Conservation (phyloP, 2,797 vertebrate genomes). For the Myotis vivesi region DNA sequence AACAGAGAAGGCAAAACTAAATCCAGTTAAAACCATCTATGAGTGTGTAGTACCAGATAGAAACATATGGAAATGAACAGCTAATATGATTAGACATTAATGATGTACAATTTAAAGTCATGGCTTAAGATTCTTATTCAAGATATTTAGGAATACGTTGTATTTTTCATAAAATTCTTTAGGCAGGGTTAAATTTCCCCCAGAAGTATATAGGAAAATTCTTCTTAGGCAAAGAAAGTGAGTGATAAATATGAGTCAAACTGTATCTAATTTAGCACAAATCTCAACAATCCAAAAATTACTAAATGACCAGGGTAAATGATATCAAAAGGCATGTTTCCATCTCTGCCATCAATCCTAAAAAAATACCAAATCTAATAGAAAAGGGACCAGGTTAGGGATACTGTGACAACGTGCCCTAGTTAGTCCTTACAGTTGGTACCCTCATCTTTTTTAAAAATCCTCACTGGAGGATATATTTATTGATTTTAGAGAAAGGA, state of each 20-base stretch:
- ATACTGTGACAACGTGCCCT: not conserved
- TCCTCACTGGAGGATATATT: not conserved
- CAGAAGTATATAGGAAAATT: not conserved
- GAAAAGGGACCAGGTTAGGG: not conserved
- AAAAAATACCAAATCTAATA: not conserved
- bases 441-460: not conserved
- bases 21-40: not conserved
- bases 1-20: conserved; percentile 32
- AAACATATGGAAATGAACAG: not conserved
- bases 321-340: not conserved
- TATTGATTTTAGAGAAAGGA: not conserved
- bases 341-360: not conserved
- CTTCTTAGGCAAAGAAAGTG: conserved; percentile 21
- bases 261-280: not conserved
- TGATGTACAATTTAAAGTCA: not conserved
- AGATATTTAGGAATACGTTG: conserved; percentile 14
- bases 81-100: not conserved
- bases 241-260: conserved; percentile 2
- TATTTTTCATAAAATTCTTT: conserved; percentile 30
- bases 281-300: conserved; percentile 19
- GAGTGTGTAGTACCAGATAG: not conserved
- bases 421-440: not conserved
- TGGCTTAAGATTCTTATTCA: conserved; percentile 33
- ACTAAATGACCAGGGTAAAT: not conserved
- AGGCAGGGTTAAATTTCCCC: not conserved